Conservation (phyloP, 2,797 vertebrate genomes). For the Myotis vivesi region DNA sequence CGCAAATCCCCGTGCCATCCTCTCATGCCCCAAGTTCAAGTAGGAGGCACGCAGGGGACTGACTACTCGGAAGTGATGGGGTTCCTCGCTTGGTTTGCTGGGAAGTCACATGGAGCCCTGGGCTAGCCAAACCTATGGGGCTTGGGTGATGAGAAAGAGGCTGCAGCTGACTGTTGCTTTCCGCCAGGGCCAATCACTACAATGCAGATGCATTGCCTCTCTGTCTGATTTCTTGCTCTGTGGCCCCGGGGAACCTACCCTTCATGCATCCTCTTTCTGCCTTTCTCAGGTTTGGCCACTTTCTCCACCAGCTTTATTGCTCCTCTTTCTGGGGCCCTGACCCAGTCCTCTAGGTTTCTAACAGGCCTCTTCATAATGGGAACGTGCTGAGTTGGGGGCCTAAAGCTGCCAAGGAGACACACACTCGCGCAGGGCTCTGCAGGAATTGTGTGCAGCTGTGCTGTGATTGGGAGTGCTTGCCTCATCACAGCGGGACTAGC, state of each 20-base stretch:
- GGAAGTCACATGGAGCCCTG: neutral
- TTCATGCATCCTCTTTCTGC: neutral
- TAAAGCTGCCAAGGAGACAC: neutral
- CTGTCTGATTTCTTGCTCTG: neutral
- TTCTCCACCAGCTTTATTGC: neutral
- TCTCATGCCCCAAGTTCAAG: neutral
- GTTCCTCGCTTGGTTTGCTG: neutral
- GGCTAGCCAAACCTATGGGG: neutral
- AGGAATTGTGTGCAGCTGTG: neutral
- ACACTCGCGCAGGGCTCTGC: too few species aligned
- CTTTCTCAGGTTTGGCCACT: neutral
- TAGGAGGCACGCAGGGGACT: neutral
- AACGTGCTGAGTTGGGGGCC: neutral
- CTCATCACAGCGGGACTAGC: neutral
- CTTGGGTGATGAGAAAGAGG: neutral
- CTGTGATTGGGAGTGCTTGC: neutral
- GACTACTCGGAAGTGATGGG: neutral
- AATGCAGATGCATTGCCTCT: neutral
- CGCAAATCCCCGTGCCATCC: neutral
- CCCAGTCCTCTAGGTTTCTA: neutral
- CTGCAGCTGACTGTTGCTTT: neutral
- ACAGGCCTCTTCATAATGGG: neutral
- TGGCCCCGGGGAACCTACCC: neutral
- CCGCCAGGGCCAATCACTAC: neutral
- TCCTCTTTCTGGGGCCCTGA: neutral